Evolutionary conservation across 2,888 invertebrate species (phyloP).

Genomic region (Galeopsomyia nigrocyanea): DNA sequence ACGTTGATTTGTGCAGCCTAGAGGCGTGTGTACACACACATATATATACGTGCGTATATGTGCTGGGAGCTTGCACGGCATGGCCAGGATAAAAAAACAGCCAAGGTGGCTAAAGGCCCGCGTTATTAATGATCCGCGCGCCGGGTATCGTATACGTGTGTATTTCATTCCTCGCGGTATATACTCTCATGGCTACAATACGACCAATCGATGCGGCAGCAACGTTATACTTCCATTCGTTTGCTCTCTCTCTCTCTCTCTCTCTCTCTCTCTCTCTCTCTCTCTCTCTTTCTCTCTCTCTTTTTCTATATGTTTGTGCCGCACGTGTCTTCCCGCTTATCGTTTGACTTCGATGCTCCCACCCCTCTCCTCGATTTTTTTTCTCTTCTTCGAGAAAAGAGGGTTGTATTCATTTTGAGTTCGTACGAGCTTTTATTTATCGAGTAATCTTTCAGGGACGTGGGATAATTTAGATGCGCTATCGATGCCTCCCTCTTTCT

Average conservation of each 20-base stretch:
- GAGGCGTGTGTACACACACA: not conserved
- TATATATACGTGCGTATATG: not conserved
- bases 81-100: not conserved
- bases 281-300: too few species aligned
- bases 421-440: too few species aligned
- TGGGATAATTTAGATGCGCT: too few species aligned
- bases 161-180: slow-evolving; percentile 27
- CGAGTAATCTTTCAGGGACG: too few species aligned
- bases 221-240: not conserved
- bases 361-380: too few species aligned
- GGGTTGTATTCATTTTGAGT: too few species aligned
- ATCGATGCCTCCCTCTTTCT: too few species aligned
- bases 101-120: slow-evolving; percentile 20
- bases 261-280: slow-evolving; percentile 23
- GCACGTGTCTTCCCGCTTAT: too few species aligned
- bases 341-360: too few species aligned
- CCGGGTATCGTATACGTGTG: not conserved
- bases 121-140: slow-evolving; percentile 34
- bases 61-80: too few species aligned
- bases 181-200: slow-evolving; percentile 7
- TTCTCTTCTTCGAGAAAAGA: too few species aligned
- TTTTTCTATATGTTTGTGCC: too few species aligned
- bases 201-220: slow-evolving; percentile 27
- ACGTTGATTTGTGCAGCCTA: slow-evolving; percentile 32
- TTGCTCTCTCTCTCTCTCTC: slow-evolving; percentile 9